Evolutionary conservation across 2,797 vertebrate genomes (phyloP).

Genomic region (Steatocranus sp.): DNA sequence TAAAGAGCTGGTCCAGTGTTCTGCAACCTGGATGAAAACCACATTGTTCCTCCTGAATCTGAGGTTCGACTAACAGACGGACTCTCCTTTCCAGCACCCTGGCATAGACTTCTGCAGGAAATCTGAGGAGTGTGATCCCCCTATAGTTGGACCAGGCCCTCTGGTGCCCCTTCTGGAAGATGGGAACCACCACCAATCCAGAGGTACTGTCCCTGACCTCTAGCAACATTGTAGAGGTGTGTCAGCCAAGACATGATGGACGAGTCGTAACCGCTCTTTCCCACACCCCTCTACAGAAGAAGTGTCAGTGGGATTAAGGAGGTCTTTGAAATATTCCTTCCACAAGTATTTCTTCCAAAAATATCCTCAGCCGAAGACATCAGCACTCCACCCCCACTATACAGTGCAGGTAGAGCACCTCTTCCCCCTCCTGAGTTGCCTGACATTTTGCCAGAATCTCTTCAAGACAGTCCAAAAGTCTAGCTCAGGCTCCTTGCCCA

Average conservation of each 20-base stretch:
- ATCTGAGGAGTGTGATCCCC: not conserved
- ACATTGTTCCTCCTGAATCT: not conserved
- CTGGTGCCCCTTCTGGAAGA: not conserved
- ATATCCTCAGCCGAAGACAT: not conserved
- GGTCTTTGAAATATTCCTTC: not conserved
- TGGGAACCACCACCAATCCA: not conserved
- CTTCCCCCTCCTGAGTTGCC: not conserved
- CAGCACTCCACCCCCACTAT: not conserved
- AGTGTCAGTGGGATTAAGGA: not conserved
- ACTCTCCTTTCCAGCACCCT: not conserved
- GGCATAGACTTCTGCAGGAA: not conserved
- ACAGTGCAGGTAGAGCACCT: not conserved
- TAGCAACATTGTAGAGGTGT: not conserved
- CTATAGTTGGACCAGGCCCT: not conserved
- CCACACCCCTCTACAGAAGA: fast-evolving
- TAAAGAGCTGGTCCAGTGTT: not conserved
- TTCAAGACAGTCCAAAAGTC: not conserved
- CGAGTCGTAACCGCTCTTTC: not conserved
- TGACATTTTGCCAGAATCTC: not conserved
- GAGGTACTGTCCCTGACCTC: not conserved
- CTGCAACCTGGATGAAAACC: not conserved
- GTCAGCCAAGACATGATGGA: not conserved
- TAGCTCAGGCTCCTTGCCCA: not conserved
- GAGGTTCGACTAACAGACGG: not conserved
- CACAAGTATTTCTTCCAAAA: not conserved